phyloP scores from a whole-genome alignment of 2,888 invertebrate genomes.

The Phyto melanocephala region DNA sequence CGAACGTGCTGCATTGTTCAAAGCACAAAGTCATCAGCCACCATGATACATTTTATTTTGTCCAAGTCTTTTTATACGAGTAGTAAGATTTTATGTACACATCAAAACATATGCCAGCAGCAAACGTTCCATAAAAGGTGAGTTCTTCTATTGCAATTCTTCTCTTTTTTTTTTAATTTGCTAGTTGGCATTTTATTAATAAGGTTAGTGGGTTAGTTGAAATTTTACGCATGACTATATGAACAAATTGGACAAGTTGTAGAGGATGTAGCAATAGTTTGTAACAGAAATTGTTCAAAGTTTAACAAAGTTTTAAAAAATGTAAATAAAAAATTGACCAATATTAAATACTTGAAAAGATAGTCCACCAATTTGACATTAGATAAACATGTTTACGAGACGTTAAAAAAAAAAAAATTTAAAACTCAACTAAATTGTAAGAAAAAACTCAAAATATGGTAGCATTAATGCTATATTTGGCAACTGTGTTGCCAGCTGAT shows the following conservation, averaged over 20 bases:
- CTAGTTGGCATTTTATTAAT: constrained; percentile 29
- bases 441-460: too few species aligned
- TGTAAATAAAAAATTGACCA: too few species aligned
- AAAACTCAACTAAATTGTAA: too few species aligned
- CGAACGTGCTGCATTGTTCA: constrained; percentile 25
- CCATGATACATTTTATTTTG: neutral
- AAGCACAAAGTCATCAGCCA: constrained; percentile 2
- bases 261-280: constrained; percentile 35
- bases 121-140: constrained; percentile 55
- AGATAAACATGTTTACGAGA: too few species aligned
- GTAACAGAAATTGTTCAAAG: neutral
- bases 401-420: too few species aligned
- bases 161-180: constrained; percentile 6
- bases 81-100: too few species aligned
- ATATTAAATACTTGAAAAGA: too few species aligned
- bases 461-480: too few species aligned
- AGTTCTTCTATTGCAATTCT: constrained; percentile 54
- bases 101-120: neutral
- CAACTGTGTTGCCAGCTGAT: too few species aligned
- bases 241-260: constrained; percentile 47
- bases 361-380: too few species aligned
- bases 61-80: constrained; percentile 14
- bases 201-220: constrained; percentile 61
- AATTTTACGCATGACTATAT: constrained; percentile 63
- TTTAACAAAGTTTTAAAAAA: too few species aligned